Conservation (phyloP, 1,140 invertebrate genomes). For the Frieseomelitta varia region DNA sequence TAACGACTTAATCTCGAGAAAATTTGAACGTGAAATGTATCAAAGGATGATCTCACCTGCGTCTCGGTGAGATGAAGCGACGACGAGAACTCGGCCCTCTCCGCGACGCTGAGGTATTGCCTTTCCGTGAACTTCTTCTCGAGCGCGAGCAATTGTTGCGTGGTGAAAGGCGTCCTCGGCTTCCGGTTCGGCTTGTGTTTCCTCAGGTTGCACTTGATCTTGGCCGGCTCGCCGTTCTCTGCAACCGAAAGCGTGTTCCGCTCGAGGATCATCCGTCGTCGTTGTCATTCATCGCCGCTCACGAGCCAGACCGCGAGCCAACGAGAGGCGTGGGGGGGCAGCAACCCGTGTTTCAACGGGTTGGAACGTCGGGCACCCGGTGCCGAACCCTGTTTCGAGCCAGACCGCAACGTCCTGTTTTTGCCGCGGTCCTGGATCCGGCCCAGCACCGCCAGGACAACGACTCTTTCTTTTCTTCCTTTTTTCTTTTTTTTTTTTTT, state of each 20-base stretch:
- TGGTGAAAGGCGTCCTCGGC: constrained; percentile 98
- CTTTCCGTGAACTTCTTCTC: constrained; percentile 98
- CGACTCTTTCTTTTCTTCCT: too few species aligned
- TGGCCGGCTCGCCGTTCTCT: constrained; percentile 89
- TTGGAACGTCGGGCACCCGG: constrained; percentile 9
- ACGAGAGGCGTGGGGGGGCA: background rate
- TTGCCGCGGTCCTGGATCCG: constrained; percentile 50
- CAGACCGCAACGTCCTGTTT: constrained; percentile 67
- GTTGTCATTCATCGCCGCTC: constrained; percentile 4
- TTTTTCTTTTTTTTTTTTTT: too few species aligned
- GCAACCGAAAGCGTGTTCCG: constrained; percentile 61
- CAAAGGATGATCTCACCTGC: constrained; percentile 84
- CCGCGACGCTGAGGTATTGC: constrained; percentile 97
- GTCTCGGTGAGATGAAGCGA: constrained; percentile 97
- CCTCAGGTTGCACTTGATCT: constrained; percentile 95
- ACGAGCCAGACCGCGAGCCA: background rate
- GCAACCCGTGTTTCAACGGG: constrained; percentile 16
- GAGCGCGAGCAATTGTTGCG: constrained; percentile 95
- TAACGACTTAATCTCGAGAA: background rate
- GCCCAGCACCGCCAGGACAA: constrained; percentile 33
- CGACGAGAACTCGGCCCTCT: constrained; percentile 97
- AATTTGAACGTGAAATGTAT: too few species aligned
- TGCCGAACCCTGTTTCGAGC: constrained; percentile 11
- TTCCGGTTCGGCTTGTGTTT: constrained; percentile 98
- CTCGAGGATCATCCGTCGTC: constrained; percentile 43